Percentiles rank a stretch among this genome's conserved stretches.
Evolutionary conservation across 2,888 invertebrate species (phyloP).

Genomic region (Nemotelus pantherinus): DNA sequence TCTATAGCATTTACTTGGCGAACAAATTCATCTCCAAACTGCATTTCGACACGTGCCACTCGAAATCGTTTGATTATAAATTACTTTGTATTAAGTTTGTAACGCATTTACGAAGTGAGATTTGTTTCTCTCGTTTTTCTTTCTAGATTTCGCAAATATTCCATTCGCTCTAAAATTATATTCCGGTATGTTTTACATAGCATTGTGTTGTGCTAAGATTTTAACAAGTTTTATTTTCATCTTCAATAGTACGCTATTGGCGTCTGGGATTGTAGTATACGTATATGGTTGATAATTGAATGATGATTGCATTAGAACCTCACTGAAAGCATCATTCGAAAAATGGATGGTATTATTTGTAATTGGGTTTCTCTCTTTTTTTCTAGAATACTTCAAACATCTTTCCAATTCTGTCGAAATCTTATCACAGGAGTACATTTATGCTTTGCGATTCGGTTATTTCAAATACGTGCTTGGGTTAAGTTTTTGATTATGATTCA

Average conservation of each 20-base stretch:
- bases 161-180: too few species aligned
- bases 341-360: conserved; percentile 42
- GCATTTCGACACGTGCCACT: neutral
- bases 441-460: conserved; percentile 26
- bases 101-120: too few species aligned
- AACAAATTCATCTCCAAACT: conserved; percentile 30
- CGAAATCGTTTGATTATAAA: too few species aligned
- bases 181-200: neutral
- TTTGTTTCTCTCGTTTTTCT: too few species aligned
- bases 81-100: too few species aligned
- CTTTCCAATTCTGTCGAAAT: conserved; percentile 42
- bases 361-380: conserved; percentile 20
- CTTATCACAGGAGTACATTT: conserved; percentile 51
- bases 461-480: conserved; percentile 30
- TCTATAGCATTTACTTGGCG: conserved; percentile 25
- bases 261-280: conserved; percentile 30
- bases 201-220: conserved; percentile 32
- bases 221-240: conserved; percentile 22
- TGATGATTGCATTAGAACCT: conserved; percentile 8
- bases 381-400: neutral
- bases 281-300: conserved; percentile 27
- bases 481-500: conserved; percentile 26
- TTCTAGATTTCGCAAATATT: too few species aligned
- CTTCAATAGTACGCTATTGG: neutral
- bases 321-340: conserved; percentile 24